phyloP scores from a whole-genome alignment of 2,113 vertebrate species.

The Cromileptes altivelis region DNA sequence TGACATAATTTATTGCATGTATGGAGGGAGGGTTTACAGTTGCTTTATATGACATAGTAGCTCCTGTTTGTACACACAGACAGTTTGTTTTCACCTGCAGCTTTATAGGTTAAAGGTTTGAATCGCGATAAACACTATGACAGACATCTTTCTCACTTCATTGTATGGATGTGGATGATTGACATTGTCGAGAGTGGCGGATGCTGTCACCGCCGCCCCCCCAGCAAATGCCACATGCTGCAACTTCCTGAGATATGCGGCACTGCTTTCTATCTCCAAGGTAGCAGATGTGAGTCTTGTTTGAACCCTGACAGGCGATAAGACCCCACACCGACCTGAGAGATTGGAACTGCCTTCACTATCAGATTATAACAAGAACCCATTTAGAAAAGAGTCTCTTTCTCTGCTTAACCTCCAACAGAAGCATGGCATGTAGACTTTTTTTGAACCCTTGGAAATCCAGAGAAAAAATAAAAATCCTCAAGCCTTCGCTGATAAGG shows the following conservation, averaged over 20 bases:
- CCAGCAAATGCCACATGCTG: constrained; percentile 55
- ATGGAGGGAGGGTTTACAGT: neutral
- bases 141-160: constrained; percentile 23
- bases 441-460: constrained; percentile 37
- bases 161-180: constrained; percentile 39
- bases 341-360: constrained; percentile 61
- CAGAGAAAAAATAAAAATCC: constrained; percentile 10
- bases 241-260: constrained; percentile 47
- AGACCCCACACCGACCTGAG: constrained; percentile 56
- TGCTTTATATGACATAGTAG: neutral
- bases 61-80: neutral
- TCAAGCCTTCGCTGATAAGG: constrained; percentile 60
- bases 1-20: no score
- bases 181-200: constrained; percentile 29
- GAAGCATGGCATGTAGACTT: constrained; percentile 45
- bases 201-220: constrained; percentile 20
- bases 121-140: constrained; percentile 22
- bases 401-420: constrained; percentile 57
- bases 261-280: constrained; percentile 70
- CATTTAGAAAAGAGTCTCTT: constrained; percentile 61
- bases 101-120: constrained; percentile 23
- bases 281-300: constrained; percentile 58
- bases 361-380: constrained; percentile 73
- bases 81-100: neutral
- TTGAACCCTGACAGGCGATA: constrained; percentile 70